These are phyloP conservation scores for Oscheius sp. DNA, from an alignment of 2,888 invertebrate genomes.

Conservation along the genomic window DNA sequence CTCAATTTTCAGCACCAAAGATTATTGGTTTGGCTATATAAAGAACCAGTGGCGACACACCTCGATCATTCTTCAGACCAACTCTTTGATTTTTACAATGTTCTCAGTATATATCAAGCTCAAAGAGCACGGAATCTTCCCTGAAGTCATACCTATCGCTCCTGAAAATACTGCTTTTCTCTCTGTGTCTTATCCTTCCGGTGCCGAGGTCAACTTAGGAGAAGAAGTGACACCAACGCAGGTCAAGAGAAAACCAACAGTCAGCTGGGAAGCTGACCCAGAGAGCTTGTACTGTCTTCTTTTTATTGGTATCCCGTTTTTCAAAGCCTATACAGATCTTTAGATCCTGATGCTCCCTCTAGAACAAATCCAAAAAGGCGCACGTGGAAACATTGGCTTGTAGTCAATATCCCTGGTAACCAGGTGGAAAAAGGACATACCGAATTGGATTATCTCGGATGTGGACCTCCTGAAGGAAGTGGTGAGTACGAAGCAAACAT, in stretches of 20 bases:
- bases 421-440: conserved; percentile 82
- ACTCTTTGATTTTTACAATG: too few species aligned
- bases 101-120: conserved; percentile 1
- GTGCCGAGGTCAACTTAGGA: not conserved
- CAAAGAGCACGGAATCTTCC: conserved; percentile 2
- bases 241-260: conserved; percentile 80
- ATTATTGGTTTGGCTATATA: too few species aligned
- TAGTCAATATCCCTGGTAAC: conserved; percentile 85
- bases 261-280: conserved; percentile 79
- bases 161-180: not conserved
- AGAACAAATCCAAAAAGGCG: conserved; percentile 83
- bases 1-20: too few species aligned
- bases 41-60: too few species aligned
- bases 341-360: conserved; percentile 90
- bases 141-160: conserved; percentile 1
- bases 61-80: too few species aligned
- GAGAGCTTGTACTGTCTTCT: conserved; percentile 81
- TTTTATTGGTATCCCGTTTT: conserved; percentile 78
- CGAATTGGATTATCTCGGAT: conserved; percentile 83
- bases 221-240: conserved; percentile 65
- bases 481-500: conserved; percentile 20
- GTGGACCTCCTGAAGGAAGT: conserved; percentile 81
- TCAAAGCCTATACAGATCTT: not conserved
- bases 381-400: conserved; percentile 91
- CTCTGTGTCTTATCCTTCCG: not conserved